Evolutionary conservation across 1,140 invertebrate genomes (phyloP).

Genomic region (Drosophila repletoides): DNA sequence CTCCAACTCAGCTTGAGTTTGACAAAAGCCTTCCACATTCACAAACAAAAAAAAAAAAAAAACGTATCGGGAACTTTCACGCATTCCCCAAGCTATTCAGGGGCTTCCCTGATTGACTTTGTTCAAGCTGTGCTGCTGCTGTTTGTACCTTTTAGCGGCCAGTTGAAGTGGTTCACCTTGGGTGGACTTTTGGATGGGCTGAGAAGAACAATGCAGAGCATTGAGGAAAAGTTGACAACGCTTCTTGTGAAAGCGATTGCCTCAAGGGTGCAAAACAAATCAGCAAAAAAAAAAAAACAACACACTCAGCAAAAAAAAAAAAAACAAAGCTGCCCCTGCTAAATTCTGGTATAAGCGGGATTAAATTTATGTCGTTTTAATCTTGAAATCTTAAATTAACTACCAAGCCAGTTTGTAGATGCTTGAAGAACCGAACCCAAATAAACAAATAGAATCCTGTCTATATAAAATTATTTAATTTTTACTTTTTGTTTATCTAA

Average conservation of each 20-base stretch:
- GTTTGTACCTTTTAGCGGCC: constrained; percentile 52
- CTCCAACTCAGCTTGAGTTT: no score
- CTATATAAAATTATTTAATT: no score
- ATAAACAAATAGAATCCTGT: no score
- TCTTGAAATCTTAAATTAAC: no score
- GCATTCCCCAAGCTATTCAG: not conserved
- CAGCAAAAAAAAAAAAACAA: not conserved
- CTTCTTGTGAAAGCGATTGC: not conserved
- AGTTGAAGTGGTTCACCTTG: constrained; percentile 37
- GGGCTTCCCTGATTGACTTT: constrained; percentile 11
- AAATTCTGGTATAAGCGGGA: no score
- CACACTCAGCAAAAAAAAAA: not conserved
- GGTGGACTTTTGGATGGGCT: not conserved
- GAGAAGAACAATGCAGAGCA: constrained; percentile 40
- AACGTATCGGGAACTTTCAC: no score
- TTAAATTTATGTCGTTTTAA: no score
- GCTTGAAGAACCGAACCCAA: no score
- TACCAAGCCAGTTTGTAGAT: no score
- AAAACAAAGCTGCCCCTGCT: not conserved
- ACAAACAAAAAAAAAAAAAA: no score
- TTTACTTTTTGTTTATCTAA: no score
- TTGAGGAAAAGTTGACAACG: constrained; percentile 4
- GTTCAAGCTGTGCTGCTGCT: not conserved
- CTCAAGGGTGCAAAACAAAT: constrained; percentile 10
- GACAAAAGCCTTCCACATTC: no score